Conservation (phyloP, 2,797 vertebrate species). For the Pseudochromis fuscus region DNA sequence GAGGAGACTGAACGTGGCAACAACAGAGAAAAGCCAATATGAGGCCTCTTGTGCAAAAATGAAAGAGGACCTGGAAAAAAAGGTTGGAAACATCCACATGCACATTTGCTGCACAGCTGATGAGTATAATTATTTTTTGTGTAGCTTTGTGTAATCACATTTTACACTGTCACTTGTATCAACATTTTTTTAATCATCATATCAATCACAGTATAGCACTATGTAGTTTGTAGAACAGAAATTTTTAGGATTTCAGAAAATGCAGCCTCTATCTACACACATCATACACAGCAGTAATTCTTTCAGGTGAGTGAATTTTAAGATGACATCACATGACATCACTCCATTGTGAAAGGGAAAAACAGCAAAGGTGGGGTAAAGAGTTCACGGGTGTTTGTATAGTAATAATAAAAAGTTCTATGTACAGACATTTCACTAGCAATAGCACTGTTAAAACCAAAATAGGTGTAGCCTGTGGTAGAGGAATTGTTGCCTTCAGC, state of each 20-base stretch:
- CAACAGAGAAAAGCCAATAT: slow-evolving; percentile 88
- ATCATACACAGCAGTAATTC: neutral
- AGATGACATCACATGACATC: too few species aligned
- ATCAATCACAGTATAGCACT: slow-evolving; percentile 1
- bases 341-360: too few species aligned
- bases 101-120: neutral
- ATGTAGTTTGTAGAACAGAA: neutral
- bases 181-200: too few species aligned
- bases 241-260: neutral
- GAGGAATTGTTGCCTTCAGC: neutral
- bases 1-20: slow-evolving; percentile 87
- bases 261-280: neutral
- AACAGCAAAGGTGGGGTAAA: neutral
- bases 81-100: slow-evolving; percentile 76
- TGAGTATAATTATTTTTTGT: neutral
- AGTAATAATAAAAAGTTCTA: neutral
- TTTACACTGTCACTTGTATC: too few species aligned
- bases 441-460: too few species aligned
- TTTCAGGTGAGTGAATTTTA: too few species aligned
- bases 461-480: too few species aligned
- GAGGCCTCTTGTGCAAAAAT: slow-evolving; percentile 87
- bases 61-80: slow-evolving; percentile 90
- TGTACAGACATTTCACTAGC: too few species aligned
- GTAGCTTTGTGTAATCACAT: too few species aligned
- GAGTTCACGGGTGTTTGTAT: neutral